Percentiles rank a stretch among this genome's conserved stretches.
Conservation (phyloP, 2,797 vertebrate genomes). For the Chelonia mydas region DNA sequence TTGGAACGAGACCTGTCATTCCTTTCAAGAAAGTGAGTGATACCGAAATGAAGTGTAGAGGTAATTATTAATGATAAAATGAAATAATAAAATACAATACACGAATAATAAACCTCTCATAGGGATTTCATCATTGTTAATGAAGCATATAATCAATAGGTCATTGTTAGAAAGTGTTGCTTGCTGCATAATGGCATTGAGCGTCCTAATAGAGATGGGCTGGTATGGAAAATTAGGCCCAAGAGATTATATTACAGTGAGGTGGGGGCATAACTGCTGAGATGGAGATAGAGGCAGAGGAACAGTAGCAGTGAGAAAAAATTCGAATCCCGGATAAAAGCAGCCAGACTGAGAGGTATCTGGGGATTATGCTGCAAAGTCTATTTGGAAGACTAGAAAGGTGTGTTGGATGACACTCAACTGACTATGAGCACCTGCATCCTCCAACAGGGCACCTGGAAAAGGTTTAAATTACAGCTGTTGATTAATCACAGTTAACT, state of each 20-base stretch:
- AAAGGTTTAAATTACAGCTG: too few relatives aligned
- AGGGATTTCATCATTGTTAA: slow-evolving; percentile 54
- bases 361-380: neutral
- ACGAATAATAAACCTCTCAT: slow-evolving; percentile 44
- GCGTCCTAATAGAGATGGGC: neutral
- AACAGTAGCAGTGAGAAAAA: slow-evolving; percentile 17
- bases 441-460: neutral
- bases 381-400: neutral
- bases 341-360: neutral
- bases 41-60: slow-evolving; percentile 30
- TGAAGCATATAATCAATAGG: slow-evolving; percentile 55
- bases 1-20: neutral
- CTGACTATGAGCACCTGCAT: neutral
- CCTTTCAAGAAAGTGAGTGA: slow-evolving; percentile 32
- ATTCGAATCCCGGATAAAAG: neutral
- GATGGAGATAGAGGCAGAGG: neutral
- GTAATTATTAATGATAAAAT: slow-evolving; percentile 33
- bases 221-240: neutral
- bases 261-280: slow-evolving; percentile 13
- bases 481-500: too few relatives aligned
- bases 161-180: slow-evolving; percentile 36
- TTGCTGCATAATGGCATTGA: neutral
- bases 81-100: slow-evolving; percentile 60
- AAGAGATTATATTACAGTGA: neutral
- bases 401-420: neutral